Conservation (phyloP, 2,888 invertebrate species). For the Teinopalpus imperialis region DNA sequence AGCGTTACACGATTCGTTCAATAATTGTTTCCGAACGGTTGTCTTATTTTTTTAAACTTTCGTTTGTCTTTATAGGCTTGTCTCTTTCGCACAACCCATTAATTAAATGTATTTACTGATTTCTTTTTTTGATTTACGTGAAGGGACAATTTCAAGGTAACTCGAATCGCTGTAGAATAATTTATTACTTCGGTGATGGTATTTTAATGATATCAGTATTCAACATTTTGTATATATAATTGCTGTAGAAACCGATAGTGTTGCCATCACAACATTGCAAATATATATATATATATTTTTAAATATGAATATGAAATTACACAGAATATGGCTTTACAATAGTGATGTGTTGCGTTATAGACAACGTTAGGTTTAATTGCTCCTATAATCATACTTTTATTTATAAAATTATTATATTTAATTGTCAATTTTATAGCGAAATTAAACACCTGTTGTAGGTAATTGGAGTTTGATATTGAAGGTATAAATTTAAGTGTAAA, state of each 20-base stretch:
- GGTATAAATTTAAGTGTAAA: background rate
- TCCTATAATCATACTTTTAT: background rate
- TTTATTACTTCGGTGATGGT: conserved; percentile 5
- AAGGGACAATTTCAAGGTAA: conserved; percentile 1
- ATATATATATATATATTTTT: conserved; percentile 8
- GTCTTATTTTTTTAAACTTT: too few relatives aligned
- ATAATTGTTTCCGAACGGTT: too few relatives aligned
- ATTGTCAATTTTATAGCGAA: background rate
- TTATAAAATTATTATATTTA: conserved; percentile 4
- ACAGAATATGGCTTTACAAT: conserved; percentile 4
- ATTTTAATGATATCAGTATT: background rate
- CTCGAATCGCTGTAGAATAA: conserved; percentile 11
- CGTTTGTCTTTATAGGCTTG: too few relatives aligned
- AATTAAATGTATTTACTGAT: background rate
- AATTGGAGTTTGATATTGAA: background rate
- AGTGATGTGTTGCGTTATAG: conserved; percentile 7
- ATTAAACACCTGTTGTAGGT: conserved; percentile 3
- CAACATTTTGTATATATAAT: conserved; percentile 14
- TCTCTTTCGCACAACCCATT: conserved; percentile 3
- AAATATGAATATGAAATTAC: background rate
- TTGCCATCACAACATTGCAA: background rate
- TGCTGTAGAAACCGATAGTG: conserved; percentile 12
- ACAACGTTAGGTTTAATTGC: background rate
- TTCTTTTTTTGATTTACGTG: background rate
- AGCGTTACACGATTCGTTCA: too few relatives aligned